These are phyloP conservation scores for Hylaeus anthracinus DNA, from an alignment of 1,140 invertebrate genomes.

Conservation along the genomic window DNA sequence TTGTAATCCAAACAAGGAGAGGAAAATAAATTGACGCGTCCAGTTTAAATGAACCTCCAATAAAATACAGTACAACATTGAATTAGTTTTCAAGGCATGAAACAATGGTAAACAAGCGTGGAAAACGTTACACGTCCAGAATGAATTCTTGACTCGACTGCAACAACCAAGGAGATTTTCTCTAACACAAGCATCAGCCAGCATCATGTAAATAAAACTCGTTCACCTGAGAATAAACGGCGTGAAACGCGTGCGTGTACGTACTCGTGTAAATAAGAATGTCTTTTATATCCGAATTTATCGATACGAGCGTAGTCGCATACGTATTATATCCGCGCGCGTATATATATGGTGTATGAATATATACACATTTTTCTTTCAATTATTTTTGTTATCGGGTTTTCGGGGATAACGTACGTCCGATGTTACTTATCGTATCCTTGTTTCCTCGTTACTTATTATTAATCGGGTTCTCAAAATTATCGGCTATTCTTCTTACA, in stretches of 20 bases:
- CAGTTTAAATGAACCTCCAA: no score
- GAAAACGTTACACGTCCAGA: no score
- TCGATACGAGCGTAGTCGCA: conserved; percentile 21
- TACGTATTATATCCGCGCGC: conserved; percentile 2
- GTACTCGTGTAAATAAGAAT: conserved; percentile 32
- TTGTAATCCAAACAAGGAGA: no score
- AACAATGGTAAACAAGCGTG: no score
- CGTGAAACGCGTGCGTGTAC: conserved; percentile 9
- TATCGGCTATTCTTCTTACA: conserved; percentile 31
- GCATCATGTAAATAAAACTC: no score
- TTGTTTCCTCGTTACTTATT: conserved; percentile 20
- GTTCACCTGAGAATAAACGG: conserved; percentile 10
- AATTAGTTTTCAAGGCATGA: no score
- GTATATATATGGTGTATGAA: not conserved
- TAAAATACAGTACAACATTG: no score
- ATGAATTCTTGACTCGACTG: no score
- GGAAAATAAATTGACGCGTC: no score
- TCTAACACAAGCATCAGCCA: no score
- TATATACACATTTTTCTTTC: not conserved
- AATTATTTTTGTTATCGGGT: conserved; percentile 28
- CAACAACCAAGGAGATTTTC: no score
- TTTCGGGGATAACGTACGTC: conserved; percentile 36
- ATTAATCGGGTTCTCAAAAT: conserved; percentile 29
- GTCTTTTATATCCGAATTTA: conserved; percentile 52
- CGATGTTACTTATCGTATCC: conserved; percentile 28